These are phyloP conservation scores for Drosophila sp. DNA, from an alignment of 1,140 invertebrate genomes.

Conservation along the genomic window DNA sequence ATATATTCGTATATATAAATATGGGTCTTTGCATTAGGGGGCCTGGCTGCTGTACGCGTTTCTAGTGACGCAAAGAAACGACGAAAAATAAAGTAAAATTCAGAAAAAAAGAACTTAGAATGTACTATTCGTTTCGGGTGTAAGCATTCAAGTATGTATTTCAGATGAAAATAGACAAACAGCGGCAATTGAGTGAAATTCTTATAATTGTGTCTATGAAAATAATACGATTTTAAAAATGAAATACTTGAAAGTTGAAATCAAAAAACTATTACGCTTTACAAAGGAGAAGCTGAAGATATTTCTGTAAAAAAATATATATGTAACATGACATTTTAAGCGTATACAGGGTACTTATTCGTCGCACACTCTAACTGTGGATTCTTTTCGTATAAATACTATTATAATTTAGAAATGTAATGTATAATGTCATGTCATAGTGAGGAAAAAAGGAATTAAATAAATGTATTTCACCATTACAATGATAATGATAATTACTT, in stretches of 20 bases:
- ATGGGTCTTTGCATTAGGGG: constrained; percentile 52
- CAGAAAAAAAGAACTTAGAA: constrained; percentile 17
- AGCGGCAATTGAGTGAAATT: constrained; percentile 1
- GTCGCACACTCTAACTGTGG: background rate
- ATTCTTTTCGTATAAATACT: no score
- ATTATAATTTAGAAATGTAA: no score
- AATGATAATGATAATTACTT: background rate
- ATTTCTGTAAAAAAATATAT: no score
- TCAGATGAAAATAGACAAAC: constrained; percentile 42
- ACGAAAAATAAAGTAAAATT: constrained; percentile 12
- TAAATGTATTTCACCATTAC: constrained; percentile 17
- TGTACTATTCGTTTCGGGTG: constrained; percentile 13
- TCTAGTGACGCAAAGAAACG: constrained; percentile 58
- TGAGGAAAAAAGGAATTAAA: background rate
- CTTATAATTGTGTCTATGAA: background rate
- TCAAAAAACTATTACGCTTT: no score
- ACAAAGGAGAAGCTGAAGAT: no score
- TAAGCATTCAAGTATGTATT: background rate
- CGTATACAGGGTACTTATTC: background rate
- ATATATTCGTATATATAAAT: background rate
- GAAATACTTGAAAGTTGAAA: background rate
- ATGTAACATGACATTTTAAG: no score
- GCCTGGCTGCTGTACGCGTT: constrained; percentile 50
- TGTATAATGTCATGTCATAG: background rate
- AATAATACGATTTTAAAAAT: constrained; percentile 26